Percentiles rank a stretch among this genome's conserved stretches.
Evolutionary conservation across 2,888 invertebrate genomes (phyloP).

Genomic region (Trisateles emortualis): DNA sequence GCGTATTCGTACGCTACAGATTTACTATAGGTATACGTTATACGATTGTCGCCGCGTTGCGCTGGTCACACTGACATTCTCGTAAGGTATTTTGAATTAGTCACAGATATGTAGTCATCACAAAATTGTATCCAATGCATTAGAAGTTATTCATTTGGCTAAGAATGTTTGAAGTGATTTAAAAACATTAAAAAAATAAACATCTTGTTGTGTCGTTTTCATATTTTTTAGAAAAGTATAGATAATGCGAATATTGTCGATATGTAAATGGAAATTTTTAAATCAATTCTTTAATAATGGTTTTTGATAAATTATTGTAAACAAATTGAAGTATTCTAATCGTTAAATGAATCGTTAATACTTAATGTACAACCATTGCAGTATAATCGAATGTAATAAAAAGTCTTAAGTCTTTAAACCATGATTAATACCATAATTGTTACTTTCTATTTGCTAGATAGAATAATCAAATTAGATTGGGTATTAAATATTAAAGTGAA

Average conservation of each 20-base stretch:
- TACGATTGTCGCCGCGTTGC: conserved; percentile 36
- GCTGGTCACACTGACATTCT: conserved; percentile 57
- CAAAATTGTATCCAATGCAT: conserved; percentile 77
- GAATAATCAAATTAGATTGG: conserved; percentile 86
- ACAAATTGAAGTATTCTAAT: conserved; percentile 76
- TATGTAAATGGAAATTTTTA: conserved; percentile 68
- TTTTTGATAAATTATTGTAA: conserved; percentile 79
- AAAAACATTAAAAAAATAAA: conserved; percentile 67
- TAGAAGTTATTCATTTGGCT: conserved; percentile 75
- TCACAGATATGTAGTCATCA: conserved; percentile 81
- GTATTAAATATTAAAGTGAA: conserved; percentile 72
- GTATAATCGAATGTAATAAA: conserved; percentile 77
- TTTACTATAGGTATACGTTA: conserved; percentile 35
- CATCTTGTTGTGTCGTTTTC: conserved; percentile 84
- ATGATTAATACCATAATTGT: conserved; percentile 79
- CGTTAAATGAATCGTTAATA: conserved; percentile 77
- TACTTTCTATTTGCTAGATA: conserved; percentile 87
- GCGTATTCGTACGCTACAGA: conserved; percentile 31
- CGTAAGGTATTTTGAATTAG: conserved; percentile 75
- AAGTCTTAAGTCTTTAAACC: conserved; percentile 69
- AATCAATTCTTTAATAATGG: conserved; percentile 65
- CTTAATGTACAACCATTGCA: conserved; percentile 78
- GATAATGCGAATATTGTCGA: conserved; percentile 74
- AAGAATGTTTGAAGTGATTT: conserved; percentile 75
- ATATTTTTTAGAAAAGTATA: conserved; percentile 81